Conservation (phyloP, 2,113 vertebrate species). For the Laticauda colubrina region DNA sequence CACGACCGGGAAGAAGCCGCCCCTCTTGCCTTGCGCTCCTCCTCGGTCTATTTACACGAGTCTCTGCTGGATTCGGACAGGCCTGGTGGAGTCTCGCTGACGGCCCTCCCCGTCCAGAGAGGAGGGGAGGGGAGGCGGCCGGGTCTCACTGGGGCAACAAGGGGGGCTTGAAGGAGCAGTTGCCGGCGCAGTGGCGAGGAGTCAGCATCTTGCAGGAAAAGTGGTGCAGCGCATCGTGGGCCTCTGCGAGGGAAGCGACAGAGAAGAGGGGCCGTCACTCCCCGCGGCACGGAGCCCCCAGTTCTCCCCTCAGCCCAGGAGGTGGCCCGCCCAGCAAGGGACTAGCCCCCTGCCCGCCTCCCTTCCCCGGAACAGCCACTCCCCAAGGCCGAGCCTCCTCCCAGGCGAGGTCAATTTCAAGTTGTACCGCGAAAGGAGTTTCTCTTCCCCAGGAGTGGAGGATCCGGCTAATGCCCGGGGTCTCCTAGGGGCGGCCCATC, state of each 20-base stretch:
- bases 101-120: slow-evolving; percentile 37
- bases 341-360: background rate
- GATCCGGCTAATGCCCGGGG: background rate
- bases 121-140: no score
- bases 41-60: slow-evolving; percentile 60
- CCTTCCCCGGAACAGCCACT: background rate
- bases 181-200: slow-evolving; percentile 88
- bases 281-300: background rate
- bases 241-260: slow-evolving; percentile 73
- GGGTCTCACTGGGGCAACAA: slow-evolving; percentile 83
- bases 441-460: background rate
- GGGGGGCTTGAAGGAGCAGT: slow-evolving; percentile 93
- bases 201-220: slow-evolving; percentile 97
- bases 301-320: background rate
- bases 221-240: slow-evolving; percentile 90
- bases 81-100: slow-evolving; percentile 63
- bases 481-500: background rate
- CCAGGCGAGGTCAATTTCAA: background rate
- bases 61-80: slow-evolving; percentile 40
- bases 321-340: background rate
- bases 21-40: background rate
- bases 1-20: slow-evolving; percentile 27
- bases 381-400: background rate
- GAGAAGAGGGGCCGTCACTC: slow-evolving; percentile 39
- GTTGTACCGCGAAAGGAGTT: background rate